phyloP scores from a whole-genome alignment of 2,113 vertebrate species.

The Passer domesticus region DNA sequence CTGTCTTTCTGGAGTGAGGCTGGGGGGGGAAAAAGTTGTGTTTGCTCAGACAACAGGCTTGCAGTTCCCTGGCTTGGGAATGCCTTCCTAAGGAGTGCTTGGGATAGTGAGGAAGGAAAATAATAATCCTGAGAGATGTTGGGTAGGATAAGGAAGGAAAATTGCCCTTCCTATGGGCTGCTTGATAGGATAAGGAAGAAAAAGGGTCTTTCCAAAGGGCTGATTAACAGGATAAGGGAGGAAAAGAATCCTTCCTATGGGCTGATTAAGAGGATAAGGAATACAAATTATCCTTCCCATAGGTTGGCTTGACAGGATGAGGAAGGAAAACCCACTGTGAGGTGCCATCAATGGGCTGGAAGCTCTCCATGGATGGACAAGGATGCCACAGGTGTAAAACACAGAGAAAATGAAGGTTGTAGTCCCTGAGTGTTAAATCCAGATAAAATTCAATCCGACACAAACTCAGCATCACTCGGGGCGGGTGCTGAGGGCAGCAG shows the following conservation, averaged over 20 bases:
- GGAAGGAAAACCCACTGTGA: rapidly evolving
- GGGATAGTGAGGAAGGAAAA: not conserved
- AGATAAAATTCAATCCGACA: not conserved
- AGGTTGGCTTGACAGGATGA: rapidly evolving
- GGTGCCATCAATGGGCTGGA: rapidly evolving
- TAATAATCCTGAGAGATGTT: not conserved
- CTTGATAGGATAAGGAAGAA: not conserved
- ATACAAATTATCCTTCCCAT: not conserved
- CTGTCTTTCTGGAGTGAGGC: not conserved
- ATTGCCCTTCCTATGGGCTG: not conserved
- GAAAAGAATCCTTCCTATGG: rapidly evolving
- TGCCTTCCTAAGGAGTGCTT: not conserved
- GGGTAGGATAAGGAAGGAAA: not conserved
- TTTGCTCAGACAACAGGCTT: not conserved
- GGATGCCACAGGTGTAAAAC: rapidly evolving
- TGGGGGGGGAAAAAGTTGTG: rapidly evolving
- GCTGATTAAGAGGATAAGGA: not conserved
- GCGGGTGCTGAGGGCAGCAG: not conserved
- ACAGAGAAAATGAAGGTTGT: rapidly evolving
- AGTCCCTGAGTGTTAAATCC: rapidly evolving
- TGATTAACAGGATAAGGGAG: not conserved
- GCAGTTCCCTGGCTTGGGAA: not conserved
- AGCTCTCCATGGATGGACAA: not conserved
- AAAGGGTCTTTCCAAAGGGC: not conserved
- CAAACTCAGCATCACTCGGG: rapidly evolving